Conservation (phyloP, 2,888 invertebrate species). For the Eumacrocentrus americanus region DNA sequence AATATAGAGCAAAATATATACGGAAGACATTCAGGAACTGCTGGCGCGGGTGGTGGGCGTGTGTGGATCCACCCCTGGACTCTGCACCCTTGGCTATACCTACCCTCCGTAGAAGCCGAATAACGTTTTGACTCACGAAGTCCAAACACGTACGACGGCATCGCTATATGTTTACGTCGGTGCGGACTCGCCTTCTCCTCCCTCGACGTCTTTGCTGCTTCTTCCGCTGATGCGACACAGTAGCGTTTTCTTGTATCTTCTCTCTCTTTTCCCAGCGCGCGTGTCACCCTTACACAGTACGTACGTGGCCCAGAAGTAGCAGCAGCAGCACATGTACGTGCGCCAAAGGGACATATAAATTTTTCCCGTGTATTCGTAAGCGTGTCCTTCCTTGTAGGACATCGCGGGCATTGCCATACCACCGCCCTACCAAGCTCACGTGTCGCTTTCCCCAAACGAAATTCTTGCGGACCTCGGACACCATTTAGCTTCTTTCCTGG, state of each 20-base stretch:
- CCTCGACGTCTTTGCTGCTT: slow-evolving; percentile 18
- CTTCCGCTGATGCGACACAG: slow-evolving; percentile 22
- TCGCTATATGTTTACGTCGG: slow-evolving; percentile 36
- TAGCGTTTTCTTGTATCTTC: slow-evolving; percentile 24
- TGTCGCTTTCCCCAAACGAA: slow-evolving; percentile 7
- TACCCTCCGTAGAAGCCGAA: slow-evolving; percentile 34
- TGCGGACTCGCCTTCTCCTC: slow-evolving; percentile 30
- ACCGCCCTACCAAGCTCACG: too few relatives aligned
- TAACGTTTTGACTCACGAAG: slow-evolving; percentile 39
- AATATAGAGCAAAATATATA: slow-evolving; percentile 29
- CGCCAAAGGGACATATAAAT: slow-evolving; percentile 27
- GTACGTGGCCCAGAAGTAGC: slow-evolving; percentile 26
- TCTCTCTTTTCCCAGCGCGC: slow-evolving; percentile 8
- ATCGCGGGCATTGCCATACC: slow-evolving; percentile 31
- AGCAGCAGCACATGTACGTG: slow-evolving; percentile 1
- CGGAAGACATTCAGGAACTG: slow-evolving; percentile 10
- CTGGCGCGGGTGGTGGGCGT: slow-evolving; percentile 22
- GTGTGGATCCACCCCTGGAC: slow-evolving; percentile 22
- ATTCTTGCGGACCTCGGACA: slow-evolving; percentile 9
- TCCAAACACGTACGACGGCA: slow-evolving; percentile 41
- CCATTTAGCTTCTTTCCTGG: slow-evolving; percentile 2
- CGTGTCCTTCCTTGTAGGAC: slow-evolving; percentile 34
- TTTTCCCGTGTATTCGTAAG: slow-evolving; percentile 33
- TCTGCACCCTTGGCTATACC: slow-evolving; percentile 25
- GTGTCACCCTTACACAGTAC: slow-evolving; percentile 23